Evolutionary conservation across 2,113 vertebrate genomes (phyloP).

Genomic region (Nothoprocta perdicaria): DNA sequence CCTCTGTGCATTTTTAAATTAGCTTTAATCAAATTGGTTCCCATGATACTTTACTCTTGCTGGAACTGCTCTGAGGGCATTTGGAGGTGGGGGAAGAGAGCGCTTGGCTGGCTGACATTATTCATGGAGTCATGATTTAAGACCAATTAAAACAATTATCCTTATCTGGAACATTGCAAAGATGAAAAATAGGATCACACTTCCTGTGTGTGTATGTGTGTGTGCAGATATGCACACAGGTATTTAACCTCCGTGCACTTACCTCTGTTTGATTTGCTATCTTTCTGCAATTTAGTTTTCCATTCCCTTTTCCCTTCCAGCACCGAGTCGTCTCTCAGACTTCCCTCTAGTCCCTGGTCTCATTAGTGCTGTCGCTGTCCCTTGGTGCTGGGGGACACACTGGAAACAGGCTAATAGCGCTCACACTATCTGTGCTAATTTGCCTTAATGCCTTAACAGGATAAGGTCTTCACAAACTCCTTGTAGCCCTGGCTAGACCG

Average conservation of each 20-base stretch:
- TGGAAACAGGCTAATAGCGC: not conserved
- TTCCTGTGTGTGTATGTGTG: not conserved
- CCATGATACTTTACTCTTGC: not conserved
- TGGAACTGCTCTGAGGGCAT: not conserved
- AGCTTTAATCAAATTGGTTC: conserved; percentile 15
- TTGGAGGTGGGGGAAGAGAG: not conserved
- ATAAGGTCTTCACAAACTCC: not conserved
- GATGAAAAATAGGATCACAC: not conserved
- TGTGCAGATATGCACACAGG: not conserved
- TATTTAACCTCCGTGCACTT: not conserved
- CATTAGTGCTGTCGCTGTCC: conserved; percentile 31
- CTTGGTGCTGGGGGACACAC: not conserved
- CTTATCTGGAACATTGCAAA: conserved; percentile 10
- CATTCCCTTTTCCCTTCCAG: conserved; percentile 4
- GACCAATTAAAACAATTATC: conserved; percentile 27
- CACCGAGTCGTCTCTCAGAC: not conserved
- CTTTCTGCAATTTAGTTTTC: not conserved
- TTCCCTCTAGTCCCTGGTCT: conserved; percentile 36
- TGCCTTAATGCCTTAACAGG: not conserved
- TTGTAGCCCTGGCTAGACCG: not conserved
- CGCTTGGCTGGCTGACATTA: conserved; percentile 4
- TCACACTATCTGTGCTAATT: conserved; percentile 33
- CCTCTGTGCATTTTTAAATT: not conserved
- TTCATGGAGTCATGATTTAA: not conserved
- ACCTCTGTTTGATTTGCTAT: conserved; percentile 10